phyloP scores from a whole-genome alignment of 1,140 invertebrate species.

The Megalonaias nervosa region DNA sequence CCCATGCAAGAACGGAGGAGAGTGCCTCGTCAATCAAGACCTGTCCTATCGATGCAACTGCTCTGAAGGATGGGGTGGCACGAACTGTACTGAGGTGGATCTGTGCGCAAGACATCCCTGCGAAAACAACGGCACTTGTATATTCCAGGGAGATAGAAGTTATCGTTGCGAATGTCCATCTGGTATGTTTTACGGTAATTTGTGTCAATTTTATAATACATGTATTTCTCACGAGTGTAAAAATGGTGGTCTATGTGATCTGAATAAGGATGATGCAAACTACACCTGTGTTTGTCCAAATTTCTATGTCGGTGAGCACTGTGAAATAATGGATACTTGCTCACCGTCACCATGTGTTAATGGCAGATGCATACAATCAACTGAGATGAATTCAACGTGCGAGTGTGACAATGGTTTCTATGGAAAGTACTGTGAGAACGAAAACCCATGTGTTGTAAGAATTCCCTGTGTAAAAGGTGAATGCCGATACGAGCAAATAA shows the following conservation, averaged over 20 bases:
- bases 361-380: conserved; percentile 55
- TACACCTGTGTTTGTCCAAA: conserved; percentile 75
- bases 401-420: conserved; percentile 83
- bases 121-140: conserved; percentile 49
- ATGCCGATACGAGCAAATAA: conserved; percentile 46
- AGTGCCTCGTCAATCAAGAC: conserved; percentile 22
- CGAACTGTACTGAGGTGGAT: conserved; percentile 48
- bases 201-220: conserved; percentile 66
- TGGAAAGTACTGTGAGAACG: conserved; percentile 76
- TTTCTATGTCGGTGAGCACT: conserved; percentile 78
- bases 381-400: conserved; percentile 76
- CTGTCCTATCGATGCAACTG: conserved; percentile 47
- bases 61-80: conserved; percentile 42
- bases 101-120: conserved; percentile 48
- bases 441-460: conserved; percentile 39
- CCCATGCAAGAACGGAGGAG: conserved; percentile 24
- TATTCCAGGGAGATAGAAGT: conserved; percentile 30
- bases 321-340: conserved; percentile 47
- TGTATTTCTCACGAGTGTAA: conserved; percentile 80
- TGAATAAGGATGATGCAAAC: conserved; percentile 19
- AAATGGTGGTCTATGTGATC: conserved; percentile 89
- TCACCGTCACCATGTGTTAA: conserved; percentile 61
- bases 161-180: conserved; percentile 64
- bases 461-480: conserved; percentile 64
- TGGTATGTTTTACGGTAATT: conserved; percentile 74